Evolutionary conservation across 2,888 invertebrate genomes (phyloP).

Genomic region (Junonia oenone): DNA sequence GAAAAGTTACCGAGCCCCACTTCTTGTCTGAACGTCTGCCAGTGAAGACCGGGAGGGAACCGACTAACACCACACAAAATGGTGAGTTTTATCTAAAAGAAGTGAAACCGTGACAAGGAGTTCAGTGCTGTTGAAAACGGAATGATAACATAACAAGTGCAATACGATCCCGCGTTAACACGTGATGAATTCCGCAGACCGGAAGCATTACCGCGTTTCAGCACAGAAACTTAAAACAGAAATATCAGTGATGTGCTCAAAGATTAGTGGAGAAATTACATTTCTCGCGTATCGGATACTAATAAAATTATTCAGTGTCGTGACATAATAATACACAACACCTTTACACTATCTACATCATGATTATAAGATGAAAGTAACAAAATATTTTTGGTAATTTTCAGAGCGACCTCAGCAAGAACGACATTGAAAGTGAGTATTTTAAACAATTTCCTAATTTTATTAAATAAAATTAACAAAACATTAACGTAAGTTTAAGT

Average conservation of each 20-base stretch:
- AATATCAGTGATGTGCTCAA: constrained; percentile 60
- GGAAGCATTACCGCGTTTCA: constrained; percentile 42
- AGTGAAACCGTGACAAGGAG: constrained; percentile 72
- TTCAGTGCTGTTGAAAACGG: constrained; percentile 59
- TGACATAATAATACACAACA: constrained; percentile 49
- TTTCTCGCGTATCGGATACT: constrained; percentile 42
- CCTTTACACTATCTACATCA: constrained; percentile 45
- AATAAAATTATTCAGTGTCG: constrained; percentile 47
- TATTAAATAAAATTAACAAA: not conserved
- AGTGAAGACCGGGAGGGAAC: constrained; percentile 84
- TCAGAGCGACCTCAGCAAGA: constrained; percentile 92
- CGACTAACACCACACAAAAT: constrained; percentile 84
- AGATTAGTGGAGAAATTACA: constrained; percentile 54
- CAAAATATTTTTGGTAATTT: constrained; percentile 76
- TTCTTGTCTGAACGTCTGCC: constrained; percentile 88
- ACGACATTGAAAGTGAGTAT: constrained; percentile 93
- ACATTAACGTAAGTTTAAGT: not conserved
- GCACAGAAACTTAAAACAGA: constrained; percentile 31
- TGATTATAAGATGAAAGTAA: constrained; percentile 56
- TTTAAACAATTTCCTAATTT: constrained; percentile 36
- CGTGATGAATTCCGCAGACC: constrained; percentile 64
- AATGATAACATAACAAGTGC: constrained; percentile 57
- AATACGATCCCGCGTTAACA: constrained; percentile 43
- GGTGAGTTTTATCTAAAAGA: constrained; percentile 78
- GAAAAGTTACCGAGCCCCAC: constrained; percentile 85